phyloP scores from a whole-genome alignment of 2,888 invertebrate genomes.

The Pristionchus mayeri region DNA sequence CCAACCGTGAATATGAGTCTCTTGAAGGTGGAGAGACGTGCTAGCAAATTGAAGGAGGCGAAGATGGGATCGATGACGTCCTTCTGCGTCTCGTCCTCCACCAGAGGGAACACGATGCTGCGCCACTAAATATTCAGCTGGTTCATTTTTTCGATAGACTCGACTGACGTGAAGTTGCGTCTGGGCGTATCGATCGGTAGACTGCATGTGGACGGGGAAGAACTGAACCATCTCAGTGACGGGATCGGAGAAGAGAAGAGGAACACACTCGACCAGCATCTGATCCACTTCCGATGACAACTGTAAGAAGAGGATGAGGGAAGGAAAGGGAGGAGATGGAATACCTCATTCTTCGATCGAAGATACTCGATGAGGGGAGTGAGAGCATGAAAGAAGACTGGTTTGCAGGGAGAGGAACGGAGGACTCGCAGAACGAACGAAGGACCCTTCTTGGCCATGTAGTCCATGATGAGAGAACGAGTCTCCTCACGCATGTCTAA shows the following conservation, averaged over 20 bases:
- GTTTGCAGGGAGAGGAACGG: background rate
- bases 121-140: slow-evolving; percentile 15
- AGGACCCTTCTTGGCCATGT: background rate
- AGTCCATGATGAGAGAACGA: background rate
- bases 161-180: slow-evolving; percentile 16
- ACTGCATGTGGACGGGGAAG: slow-evolving; percentile 15
- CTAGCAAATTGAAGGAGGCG: background rate
- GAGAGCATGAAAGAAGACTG: background rate
- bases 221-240: background rate
- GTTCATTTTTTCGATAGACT: background rate
- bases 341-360: background rate
- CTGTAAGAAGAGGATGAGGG: background rate
- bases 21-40: background rate
- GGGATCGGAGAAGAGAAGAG: background rate
- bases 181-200: slow-evolving; percentile 46
- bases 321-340: background rate
- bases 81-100: background rate
- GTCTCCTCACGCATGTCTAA: slow-evolving; percentile 5
- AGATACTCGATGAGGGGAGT: background rate
- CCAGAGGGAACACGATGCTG: background rate
- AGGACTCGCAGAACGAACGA: background rate
- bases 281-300: background rate
- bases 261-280: slow-evolving; percentile 10
- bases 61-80: background rate
- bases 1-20: background rate